Percentiles rank a stretch among this genome's conserved stretches.
Evolutionary conservation across 2,797 vertebrate genomes (phyloP).

Genomic region (Typhlichthys eigenmanni): DNA sequence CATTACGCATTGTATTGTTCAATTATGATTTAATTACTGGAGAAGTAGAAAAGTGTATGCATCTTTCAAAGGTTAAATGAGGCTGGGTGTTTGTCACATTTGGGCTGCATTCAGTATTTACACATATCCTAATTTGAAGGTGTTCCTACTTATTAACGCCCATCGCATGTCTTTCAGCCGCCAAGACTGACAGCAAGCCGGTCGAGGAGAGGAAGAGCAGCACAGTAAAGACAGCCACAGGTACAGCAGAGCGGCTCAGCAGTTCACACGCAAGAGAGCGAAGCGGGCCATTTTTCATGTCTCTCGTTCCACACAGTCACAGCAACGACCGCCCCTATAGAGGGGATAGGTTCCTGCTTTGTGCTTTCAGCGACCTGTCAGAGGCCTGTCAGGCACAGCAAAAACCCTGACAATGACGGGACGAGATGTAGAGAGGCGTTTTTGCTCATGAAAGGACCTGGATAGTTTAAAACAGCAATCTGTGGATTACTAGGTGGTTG

Average conservation of each 20-base stretch:
- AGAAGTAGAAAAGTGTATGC: too few relatives aligned
- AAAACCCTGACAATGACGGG: constrained; percentile 26
- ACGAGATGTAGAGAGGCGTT: constrained; percentile 21
- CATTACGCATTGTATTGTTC: too few relatives aligned
- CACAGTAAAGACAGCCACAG: constrained; percentile 80
- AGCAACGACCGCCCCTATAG: constrained; percentile 16
- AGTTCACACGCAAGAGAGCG: background rate
- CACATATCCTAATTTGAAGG: too few relatives aligned
- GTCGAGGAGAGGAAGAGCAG: constrained; percentile 83
- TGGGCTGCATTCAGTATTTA: too few relatives aligned
- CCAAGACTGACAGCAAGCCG: constrained; percentile 84
- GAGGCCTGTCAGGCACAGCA: constrained; percentile 18
- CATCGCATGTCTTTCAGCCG: constrained; percentile 64
- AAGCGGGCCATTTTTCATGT: background rate
- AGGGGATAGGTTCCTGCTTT: constrained; percentile 43
- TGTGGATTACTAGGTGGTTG: constrained; percentile 59
- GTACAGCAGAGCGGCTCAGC: constrained; percentile 59
- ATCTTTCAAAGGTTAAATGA: too few relatives aligned
- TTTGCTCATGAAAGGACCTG: constrained; percentile 39
- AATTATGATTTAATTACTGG: too few relatives aligned
- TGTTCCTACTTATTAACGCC: background rate
- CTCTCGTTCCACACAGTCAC: constrained; percentile 6
- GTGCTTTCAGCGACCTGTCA: constrained; percentile 41
- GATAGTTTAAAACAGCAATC: constrained; percentile 53
- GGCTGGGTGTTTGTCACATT: too few relatives aligned